Evolutionary conservation across 1,140 invertebrate species (phyloP).

Genomic region (Drosophila ironensis): DNA sequence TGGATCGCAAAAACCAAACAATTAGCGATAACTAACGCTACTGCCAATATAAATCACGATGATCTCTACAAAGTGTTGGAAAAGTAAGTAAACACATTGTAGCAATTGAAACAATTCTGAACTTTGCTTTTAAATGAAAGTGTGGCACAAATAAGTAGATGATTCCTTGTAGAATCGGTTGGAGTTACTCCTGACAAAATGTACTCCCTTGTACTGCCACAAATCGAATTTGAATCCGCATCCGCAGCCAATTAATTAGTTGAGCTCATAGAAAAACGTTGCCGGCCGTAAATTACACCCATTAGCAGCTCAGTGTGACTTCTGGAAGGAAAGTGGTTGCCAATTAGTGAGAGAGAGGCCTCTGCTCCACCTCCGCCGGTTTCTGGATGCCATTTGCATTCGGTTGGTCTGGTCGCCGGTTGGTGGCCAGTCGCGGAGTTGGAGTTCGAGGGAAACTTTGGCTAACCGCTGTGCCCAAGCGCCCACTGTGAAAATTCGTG

Average conservation of each 20-base stretch:
- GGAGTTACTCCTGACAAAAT: too few species aligned
- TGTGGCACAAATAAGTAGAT: too few species aligned
- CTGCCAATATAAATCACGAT: conserved; percentile 30
- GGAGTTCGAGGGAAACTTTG: background rate
- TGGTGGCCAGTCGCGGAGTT: background rate
- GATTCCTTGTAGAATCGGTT: too few species aligned
- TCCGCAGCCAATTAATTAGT: conserved; percentile 45
- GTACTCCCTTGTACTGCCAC: background rate
- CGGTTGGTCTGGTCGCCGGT: background rate
- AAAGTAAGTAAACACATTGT: conserved; percentile 74
- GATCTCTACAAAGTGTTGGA: conserved; percentile 41
- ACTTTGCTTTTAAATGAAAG: too few species aligned
- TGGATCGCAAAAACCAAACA: conserved; percentile 21
- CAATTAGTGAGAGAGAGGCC: conserved; percentile 64
- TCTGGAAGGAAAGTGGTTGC: conserved; percentile 67
- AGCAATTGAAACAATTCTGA: too few species aligned
- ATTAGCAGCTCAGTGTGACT: conserved; percentile 75
- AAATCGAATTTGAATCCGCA: conserved; percentile 1
- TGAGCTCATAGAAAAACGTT: conserved; percentile 45
- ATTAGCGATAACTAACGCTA: conserved; percentile 21
- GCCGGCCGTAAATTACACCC: conserved; percentile 66
- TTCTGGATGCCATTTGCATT: conserved; percentile 53
- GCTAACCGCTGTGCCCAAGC: background rate
- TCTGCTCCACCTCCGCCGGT: conserved; percentile 24
- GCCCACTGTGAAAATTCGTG: conserved; percentile 37